Evolutionary conservation across 2,888 invertebrate species (phyloP).

Genomic region (Rotaria socialis): DNA sequence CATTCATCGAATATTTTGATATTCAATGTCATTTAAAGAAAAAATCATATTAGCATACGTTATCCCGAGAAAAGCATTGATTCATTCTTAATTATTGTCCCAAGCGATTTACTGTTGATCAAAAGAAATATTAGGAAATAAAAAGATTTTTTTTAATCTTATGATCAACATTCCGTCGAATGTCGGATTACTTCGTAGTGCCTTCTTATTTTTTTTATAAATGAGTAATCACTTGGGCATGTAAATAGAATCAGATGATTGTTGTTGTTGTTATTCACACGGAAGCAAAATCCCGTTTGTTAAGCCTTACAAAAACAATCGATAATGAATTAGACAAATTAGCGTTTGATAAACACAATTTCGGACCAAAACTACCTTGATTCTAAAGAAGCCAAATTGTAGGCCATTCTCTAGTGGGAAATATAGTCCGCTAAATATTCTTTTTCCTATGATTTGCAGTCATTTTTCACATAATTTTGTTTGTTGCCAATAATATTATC

Average conservation of each 20-base stretch:
- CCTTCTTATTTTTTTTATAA: neutral
- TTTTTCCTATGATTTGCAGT: neutral
- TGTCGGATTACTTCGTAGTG: neutral
- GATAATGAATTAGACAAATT: too few relatives aligned
- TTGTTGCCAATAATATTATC: neutral
- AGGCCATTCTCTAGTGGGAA: neutral
- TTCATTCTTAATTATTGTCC: neutral
- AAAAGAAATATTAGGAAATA: neutral
- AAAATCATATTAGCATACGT: neutral
- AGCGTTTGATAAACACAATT: too few relatives aligned
- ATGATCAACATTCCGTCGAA: neutral
- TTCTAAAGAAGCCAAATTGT: too few relatives aligned
- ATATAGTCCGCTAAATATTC: neutral
- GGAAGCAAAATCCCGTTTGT: too few relatives aligned
- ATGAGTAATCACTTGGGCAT: neutral
- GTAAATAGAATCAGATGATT: neutral
- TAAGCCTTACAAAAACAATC: too few relatives aligned
- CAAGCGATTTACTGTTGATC: neutral
- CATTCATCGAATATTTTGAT: neutral
- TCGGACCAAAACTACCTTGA: too few relatives aligned
- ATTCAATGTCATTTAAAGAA: neutral
- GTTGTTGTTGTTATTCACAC: neutral
- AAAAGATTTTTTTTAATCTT: neutral
- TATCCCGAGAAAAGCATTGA: neutral
- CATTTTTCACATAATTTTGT: neutral